A percentile compares a stretch with the other conserved stretches of the same genome.
Conservation (phyloP, 2,113 vertebrate genomes). For the Otus sunia region DNA sequence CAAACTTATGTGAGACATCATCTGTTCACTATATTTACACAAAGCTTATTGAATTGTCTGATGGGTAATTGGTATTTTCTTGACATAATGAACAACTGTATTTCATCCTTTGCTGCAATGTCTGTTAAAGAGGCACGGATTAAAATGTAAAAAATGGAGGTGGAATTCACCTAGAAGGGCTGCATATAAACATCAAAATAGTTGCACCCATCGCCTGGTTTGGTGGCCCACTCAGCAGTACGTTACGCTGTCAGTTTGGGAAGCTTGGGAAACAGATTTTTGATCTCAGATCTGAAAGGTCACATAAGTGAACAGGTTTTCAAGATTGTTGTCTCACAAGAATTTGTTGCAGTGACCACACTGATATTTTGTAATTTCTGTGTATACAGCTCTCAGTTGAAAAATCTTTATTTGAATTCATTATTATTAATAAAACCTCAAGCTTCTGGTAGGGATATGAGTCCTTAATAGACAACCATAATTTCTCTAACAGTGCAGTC, state of each 20-base stretch:
- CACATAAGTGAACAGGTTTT: neutral
- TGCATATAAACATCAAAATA: neutral
- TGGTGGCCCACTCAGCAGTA: neutral
- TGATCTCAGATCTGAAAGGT: neutral
- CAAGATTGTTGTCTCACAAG: neutral
- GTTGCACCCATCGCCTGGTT: neutral
- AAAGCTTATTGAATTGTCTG: constrained; percentile 70
- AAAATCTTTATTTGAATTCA: neutral
- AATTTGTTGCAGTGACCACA: neutral
- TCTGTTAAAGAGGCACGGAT: constrained; percentile 17
- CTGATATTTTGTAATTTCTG: neutral
- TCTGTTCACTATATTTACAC: constrained; percentile 64
- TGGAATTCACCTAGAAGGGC: neutral
- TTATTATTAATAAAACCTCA: neutral
- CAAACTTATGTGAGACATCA: constrained; percentile 68
- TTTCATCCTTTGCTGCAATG: constrained; percentile 26
- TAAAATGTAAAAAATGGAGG: neutral
- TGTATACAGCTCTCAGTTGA: neutral
- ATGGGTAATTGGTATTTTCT: constrained; percentile 73
- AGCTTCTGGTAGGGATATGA: neutral
- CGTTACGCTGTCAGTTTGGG: neutral
- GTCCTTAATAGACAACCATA: neutral
- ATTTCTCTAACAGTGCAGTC: neutral
- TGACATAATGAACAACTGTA: constrained; percentile 67
- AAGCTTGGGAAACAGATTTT: neutral